Evolutionary conservation across 2,888 invertebrate species (phyloP).

Genomic region (Aromia moschata): DNA sequence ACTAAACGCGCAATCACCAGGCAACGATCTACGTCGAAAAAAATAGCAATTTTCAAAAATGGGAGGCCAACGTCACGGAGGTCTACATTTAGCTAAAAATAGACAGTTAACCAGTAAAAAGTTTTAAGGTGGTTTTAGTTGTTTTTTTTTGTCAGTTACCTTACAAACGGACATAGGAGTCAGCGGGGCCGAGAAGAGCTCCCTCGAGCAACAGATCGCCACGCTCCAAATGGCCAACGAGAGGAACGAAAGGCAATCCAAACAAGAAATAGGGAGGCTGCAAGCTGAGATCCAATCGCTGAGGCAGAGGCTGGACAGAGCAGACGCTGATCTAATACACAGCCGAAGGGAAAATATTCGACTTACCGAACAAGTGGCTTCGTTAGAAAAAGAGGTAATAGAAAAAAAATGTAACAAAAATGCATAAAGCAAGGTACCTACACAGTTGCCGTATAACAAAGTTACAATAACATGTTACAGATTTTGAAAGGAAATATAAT

Average conservation of each 20-base stretch:
- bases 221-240: conserved; percentile 73
- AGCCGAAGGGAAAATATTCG: conserved; percentile 82
- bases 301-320: conserved; percentile 79
- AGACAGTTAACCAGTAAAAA: too few relatives aligned
- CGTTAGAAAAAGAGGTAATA: conserved; percentile 81
- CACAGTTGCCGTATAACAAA: too few relatives aligned
- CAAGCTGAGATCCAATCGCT: conserved; percentile 81
- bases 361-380: conserved; percentile 80
- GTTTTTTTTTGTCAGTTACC: conserved; percentile 66
- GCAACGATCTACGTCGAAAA: too few relatives aligned
- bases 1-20: too few relatives aligned
- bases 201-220: conserved; percentile 82
- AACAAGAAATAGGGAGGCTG: conserved; percentile 78
- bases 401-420: too few relatives aligned
- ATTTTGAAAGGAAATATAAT: too few relatives aligned
- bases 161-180: conserved; percentile 82
- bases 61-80: too few relatives aligned
- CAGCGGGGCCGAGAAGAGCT: conserved; percentile 80
- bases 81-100: too few relatives aligned
- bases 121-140: too few relatives aligned
- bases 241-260: conserved; percentile 77
- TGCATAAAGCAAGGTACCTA: too few relatives aligned
- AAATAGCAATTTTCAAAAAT: too few relatives aligned
- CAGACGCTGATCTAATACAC: conserved; percentile 83
- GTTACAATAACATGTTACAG: too few relatives aligned